These are phyloP conservation scores for Tricholaema leucomelas DNA, from an alignment of 2,113 vertebrate species.

Conservation along the genomic window DNA sequence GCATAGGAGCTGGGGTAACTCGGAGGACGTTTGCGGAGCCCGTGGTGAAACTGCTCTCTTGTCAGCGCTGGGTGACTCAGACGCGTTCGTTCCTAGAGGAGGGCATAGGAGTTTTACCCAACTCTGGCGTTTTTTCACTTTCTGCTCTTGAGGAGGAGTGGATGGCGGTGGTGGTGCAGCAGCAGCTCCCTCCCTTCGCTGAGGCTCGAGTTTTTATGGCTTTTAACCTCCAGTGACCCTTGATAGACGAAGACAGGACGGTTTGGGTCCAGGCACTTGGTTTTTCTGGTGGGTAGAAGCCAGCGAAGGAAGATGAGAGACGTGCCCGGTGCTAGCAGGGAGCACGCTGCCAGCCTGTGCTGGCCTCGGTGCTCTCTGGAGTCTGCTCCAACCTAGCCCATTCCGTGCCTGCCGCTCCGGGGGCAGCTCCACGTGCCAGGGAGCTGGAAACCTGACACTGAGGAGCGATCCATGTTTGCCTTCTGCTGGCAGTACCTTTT, in stretches of 20 bases:
- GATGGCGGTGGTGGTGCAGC: no score
- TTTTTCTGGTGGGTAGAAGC: background rate
- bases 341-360: background rate
- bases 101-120: accelerated
- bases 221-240: accelerated
- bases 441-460: background rate
- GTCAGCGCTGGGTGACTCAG: accelerated
- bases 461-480: background rate
- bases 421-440: background rate
- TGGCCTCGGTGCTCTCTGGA: background rate
- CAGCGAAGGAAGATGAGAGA: accelerated
- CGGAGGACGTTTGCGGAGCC: background rate
- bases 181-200: background rate
- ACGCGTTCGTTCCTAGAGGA: accelerated
- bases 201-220: no score
- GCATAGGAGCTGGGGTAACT: background rate
- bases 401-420: background rate
- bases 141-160: accelerated
- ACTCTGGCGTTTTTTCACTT: background rate
- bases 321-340: background rate
- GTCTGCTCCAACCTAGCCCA: no score
- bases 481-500: background rate
- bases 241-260: background rate
- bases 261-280: accelerated
- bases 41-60: accelerated